phyloP scores from a whole-genome alignment of 2,113 vertebrate species.

The Rhinopithecus roxellana region DNA sequence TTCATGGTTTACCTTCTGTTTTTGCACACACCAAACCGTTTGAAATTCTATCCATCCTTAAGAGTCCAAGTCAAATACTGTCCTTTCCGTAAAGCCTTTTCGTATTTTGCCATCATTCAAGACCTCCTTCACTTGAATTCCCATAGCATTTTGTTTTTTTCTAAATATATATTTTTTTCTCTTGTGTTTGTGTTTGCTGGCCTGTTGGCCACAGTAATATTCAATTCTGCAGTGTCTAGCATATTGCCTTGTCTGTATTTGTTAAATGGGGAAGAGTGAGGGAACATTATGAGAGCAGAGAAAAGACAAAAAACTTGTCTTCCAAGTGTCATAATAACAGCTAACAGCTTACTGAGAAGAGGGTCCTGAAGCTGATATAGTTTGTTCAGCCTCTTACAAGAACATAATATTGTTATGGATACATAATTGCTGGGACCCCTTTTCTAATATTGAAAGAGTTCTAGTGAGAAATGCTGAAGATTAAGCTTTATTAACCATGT shows the following conservation, averaged over 20 bases:
- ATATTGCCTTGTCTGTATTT: neutral
- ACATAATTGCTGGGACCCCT: neutral
- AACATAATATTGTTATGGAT: conserved; percentile 6
- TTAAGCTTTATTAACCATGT: conserved; percentile 33
- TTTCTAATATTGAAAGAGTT: neutral
- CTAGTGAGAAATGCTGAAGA: neutral
- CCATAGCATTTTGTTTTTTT: conserved; percentile 23
- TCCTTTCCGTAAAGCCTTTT: conserved; percentile 40
- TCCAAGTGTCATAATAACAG: neutral
- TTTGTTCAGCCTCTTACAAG: neutral
- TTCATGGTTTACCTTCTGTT: neutral
- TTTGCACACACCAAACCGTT: neutral
- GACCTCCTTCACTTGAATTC: neutral
- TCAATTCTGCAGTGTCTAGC: neutral
- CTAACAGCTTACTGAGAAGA: conserved; percentile 15
- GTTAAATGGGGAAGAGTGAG: neutral
- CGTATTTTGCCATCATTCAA: neutral
- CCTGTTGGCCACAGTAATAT: neutral
- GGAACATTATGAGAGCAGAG: neutral
- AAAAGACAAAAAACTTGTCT: neutral
- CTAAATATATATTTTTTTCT: conserved; percentile 3
- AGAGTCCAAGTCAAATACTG: neutral
- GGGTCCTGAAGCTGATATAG: neutral
- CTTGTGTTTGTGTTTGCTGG: neutral
- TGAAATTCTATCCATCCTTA: neutral